Conservation (phyloP, 2,888 invertebrate genomes). For the Cactoblastis cactorum region DNA sequence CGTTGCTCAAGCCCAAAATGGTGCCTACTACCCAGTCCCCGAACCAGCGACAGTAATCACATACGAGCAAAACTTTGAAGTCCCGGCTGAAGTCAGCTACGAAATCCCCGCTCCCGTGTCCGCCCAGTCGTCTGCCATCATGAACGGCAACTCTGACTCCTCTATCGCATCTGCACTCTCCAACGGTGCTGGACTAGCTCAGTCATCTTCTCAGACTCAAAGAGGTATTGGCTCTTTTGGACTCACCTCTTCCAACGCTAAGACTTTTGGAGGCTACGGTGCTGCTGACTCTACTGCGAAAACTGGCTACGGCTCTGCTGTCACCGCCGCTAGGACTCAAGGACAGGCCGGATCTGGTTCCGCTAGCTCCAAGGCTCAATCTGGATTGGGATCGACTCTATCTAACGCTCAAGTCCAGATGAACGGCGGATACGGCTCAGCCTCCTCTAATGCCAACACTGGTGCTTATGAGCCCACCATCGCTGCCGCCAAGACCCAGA, state of each 20-base stretch:
- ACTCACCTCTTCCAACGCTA: conserved; percentile 49
- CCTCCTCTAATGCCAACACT: conserved; percentile 37
- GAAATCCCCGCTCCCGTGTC: conserved; percentile 28
- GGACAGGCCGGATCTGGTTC: conserved; percentile 42
- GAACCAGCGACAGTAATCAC: conserved; percentile 54
- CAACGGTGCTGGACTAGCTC: conserved; percentile 46
- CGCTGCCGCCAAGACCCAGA: conserved; percentile 44
- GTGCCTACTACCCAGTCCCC: conserved; percentile 49
- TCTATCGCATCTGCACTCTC: conserved; percentile 44
- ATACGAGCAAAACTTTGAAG: conserved; percentile 57
- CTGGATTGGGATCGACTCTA: conserved; percentile 30
- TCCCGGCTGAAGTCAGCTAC: conserved; percentile 36
- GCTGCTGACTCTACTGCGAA: conserved; percentile 54
- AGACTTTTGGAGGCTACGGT: conserved; percentile 42
- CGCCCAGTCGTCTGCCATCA: conserved; percentile 49
- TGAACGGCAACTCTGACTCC: conserved; percentile 44
- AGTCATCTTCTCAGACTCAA: conserved; percentile 50
- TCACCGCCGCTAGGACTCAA: conserved; percentile 44
- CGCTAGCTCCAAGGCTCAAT: conserved; percentile 47
- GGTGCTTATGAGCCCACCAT: conserved; percentile 33
- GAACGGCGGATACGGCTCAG: conserved; percentile 37
- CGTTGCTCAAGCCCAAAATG: conserved; percentile 35
- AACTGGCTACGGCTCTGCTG: conserved; percentile 39
- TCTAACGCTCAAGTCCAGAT: conserved; percentile 35
- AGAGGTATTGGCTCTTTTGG: conserved; percentile 40